A percentile compares a stretch with the other conserved stretches of the same genome.
Conservation (phyloP, 2,797 vertebrate genomes). For the Acipenser transmontanus region DNA sequence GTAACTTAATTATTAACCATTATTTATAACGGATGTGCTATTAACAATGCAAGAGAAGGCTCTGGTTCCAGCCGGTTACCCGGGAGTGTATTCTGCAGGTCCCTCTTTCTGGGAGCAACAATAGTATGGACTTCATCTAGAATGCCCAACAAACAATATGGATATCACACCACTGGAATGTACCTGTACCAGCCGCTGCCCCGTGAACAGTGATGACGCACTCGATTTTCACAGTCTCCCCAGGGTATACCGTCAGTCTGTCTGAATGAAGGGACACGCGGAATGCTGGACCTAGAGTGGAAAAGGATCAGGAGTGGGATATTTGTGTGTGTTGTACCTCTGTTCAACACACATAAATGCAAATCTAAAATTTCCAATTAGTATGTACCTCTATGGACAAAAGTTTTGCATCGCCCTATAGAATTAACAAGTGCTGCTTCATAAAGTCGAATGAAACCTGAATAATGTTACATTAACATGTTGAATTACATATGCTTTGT, state of each 20-base stretch:
- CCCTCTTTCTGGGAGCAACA: no score
- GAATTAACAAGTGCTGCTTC: slow-evolving; percentile 32
- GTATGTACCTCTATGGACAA: slow-evolving; percentile 10
- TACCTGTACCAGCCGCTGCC: slow-evolving; percentile 70
- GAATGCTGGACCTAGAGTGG: slow-evolving; percentile 67
- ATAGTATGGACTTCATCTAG: no score
- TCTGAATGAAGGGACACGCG: slow-evolving; percentile 72
- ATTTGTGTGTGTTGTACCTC: slow-evolving; percentile 35
- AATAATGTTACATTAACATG: no score
- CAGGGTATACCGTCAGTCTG: slow-evolving; percentile 66
- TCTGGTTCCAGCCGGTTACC: no score
- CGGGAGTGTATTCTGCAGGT: no score
- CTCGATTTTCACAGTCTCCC: slow-evolving; percentile 78
- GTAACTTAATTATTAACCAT: no score
- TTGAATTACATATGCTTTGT: no score
- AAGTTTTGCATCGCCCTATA: slow-evolving; percentile 27
- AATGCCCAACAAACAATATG: no score
- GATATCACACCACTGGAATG: no score
- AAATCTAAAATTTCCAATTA: slow-evolving; percentile 17
- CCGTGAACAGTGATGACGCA: slow-evolving; percentile 73
- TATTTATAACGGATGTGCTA: no score
- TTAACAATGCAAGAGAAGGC: no score
- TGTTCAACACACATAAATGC: slow-evolving; percentile 52
- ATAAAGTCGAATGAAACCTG: slow-evolving; percentile 37
- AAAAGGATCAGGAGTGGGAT: slow-evolving; percentile 14